phyloP scores from a whole-genome alignment of 2,797 vertebrate genomes.

The Lepilemur septentrionalis region DNA sequence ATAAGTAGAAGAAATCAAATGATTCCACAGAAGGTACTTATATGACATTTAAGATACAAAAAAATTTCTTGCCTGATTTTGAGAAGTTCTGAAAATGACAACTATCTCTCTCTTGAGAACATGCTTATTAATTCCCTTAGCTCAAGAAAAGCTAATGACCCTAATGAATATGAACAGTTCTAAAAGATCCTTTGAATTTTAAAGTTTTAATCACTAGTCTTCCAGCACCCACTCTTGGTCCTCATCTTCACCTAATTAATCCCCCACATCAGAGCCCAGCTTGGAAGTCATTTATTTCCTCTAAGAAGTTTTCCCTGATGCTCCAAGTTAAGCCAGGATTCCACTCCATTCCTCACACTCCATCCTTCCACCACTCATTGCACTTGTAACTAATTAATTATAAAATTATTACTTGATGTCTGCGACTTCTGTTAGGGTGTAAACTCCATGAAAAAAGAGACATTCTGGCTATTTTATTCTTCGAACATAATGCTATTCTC shows the following conservation, averaged over 20 bases:
- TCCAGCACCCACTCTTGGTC: background rate
- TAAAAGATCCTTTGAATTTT: conserved; percentile 19
- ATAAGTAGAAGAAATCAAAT: background rate
- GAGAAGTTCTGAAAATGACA: background rate
- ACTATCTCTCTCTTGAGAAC: conserved; percentile 6
- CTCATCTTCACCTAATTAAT: background rate
- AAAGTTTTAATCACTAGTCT: background rate
- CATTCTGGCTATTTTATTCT: background rate
- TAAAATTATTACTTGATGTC: background rate
- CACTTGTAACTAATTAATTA: background rate
- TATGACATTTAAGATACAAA: background rate
- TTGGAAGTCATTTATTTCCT: background rate
- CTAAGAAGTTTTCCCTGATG: background rate
- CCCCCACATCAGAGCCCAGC: background rate
- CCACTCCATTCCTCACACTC: background rate
- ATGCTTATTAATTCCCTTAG: background rate
- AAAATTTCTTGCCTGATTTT: background rate
- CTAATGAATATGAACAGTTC: background rate
- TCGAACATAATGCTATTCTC: background rate
- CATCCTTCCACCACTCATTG: background rate
- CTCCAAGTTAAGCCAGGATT: background rate
- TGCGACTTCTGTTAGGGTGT: background rate
- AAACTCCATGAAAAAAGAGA: background rate
- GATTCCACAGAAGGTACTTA: background rate
- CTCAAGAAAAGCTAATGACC: background rate